Evolutionary conservation across 1,140 invertebrate species (phyloP), one percentile per base, ranked within the genome.

Genomic region (Cydia splendana): DNA sequence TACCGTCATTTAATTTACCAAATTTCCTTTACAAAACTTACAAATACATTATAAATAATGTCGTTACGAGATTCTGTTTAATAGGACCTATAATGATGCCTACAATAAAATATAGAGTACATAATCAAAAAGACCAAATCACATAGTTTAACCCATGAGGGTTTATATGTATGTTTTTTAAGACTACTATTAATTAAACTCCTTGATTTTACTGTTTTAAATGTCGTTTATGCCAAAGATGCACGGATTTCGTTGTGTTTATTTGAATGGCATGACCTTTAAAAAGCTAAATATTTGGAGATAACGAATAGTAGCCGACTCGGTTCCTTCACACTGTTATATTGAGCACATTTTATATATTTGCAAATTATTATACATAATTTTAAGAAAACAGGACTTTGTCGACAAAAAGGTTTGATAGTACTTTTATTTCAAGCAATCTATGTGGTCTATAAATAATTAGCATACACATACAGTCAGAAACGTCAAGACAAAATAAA

Each of bases 21-120:
- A 24, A 62, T 71, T 71, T 71, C 67, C 67, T 71, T 71, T 71
- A 71, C 34, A 71, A 71, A 38, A 18, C 67, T 71, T 38, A 71
- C 57, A 62, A 62, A 62, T 62, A 62, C 20, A 62, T 62, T 24
- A 38, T 71, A 38, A 38, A 71, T 71, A 45, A 71, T 45, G 30
- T 71, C 67, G 20, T 62, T 62, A 71, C 45, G 67, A 71, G 67
- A 71, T 71, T 71, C 67, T 38, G 30, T 71, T 69, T 13, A 69
- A 71, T 71, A 71, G 38, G 67, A 42, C 67, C 67, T 42, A 18
- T 71, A 18, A 71, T 42, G 67, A 71, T 42, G 67, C 30, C 67
- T 45, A 34, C 34, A 38, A 45, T 38, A 71, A 71, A 71, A 45
- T 71, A 69, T 69, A 65, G 65, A 69, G 30, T 71, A 71, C 57